These are phyloP conservation scores for Forbesichthys agassizii DNA, from an alignment of 2,113 vertebrate species.

Conservation along the genomic window DNA sequence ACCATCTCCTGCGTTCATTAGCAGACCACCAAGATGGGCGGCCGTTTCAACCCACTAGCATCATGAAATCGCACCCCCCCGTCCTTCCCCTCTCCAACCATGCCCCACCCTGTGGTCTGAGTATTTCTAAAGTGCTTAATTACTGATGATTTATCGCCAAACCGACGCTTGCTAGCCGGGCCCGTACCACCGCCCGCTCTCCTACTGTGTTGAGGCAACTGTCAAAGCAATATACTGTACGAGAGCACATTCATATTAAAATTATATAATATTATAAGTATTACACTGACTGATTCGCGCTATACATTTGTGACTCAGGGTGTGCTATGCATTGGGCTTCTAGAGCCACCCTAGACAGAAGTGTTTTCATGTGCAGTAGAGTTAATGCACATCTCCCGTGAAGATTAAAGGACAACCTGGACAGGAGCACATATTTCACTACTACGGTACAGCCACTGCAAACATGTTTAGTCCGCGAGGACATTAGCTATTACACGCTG, in stretches of 20 bases:
- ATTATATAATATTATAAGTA: slow-evolving; percentile 57
- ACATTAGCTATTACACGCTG: slow-evolving; percentile 43
- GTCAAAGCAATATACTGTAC: slow-evolving; percentile 74
- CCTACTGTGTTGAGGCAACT: slow-evolving; percentile 66
- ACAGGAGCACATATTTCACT: slow-evolving; percentile 52
- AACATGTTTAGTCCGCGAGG: slow-evolving; percentile 50
- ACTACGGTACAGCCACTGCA: slow-evolving; percentile 42
- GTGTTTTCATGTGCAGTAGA: slow-evolving; percentile 60
- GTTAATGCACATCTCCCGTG: slow-evolving; percentile 65
- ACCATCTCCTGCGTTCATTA: slow-evolving; percentile 59
- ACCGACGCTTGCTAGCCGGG: slow-evolving; percentile 71
- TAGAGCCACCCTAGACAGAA: slow-evolving; percentile 60
- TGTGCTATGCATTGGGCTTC: slow-evolving; percentile 46
- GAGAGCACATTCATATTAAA: slow-evolving; percentile 80
- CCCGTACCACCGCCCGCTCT: slow-evolving; percentile 41
- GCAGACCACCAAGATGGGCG: slow-evolving; percentile 60
- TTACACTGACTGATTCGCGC: slow-evolving; percentile 69
- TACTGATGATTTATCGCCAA: slow-evolving; percentile 79
- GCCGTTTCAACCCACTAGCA: slow-evolving; percentile 33
- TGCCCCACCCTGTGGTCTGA: slow-evolving; percentile 47
- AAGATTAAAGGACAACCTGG: slow-evolving; percentile 65
- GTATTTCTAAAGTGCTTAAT: slow-evolving; percentile 79
- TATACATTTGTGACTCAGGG: slow-evolving; percentile 76
- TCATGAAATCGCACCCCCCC: slow-evolving; percentile 3
- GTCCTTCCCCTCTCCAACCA: slow-evolving; percentile 25